phyloP scores from a whole-genome alignment of 2,888 invertebrate genomes.

The Meiosimyza decipiens region DNA sequence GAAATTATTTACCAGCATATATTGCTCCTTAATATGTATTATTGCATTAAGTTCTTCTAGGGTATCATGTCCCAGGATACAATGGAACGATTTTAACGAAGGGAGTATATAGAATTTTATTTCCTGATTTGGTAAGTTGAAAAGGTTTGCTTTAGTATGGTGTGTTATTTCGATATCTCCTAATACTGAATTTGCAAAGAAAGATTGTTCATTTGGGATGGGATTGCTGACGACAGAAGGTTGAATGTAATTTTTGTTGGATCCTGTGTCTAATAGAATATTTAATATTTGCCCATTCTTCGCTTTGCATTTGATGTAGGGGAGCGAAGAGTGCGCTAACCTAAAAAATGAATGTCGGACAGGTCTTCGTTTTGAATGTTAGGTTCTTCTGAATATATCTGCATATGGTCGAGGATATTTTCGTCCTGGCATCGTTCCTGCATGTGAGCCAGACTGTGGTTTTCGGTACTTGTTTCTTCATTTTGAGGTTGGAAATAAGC shows the following conservation, averaged over 20 bases:
- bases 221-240: constrained; percentile 9
- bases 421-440: no score
- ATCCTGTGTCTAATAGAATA: neutral
- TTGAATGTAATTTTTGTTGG: constrained; percentile 25
- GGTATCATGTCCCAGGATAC: constrained; percentile 22
- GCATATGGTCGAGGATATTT: no score
- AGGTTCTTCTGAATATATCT: no score
- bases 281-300: constrained; percentile 13
- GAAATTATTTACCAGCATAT: constrained; percentile 31
- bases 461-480: no score
- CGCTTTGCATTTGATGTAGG: constrained; percentile 24
- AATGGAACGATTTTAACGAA: constrained; percentile 13
- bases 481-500: no score
- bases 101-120: constrained; percentile 9
- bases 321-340: constrained; percentile 25
- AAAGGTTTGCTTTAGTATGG: constrained; percentile 15
- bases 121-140: constrained; percentile 18
- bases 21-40: constrained; percentile 26
- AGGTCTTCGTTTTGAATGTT: no score
- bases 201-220: constrained; percentile 8
- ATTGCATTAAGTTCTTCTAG: no score
- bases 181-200: constrained; percentile 20
- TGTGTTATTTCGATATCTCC: no score
- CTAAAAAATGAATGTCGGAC: constrained; percentile 26
- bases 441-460: no score